Evolutionary conservation across 2,797 vertebrate genomes (phyloP).

Genomic region (Coregonus ussuriensis): DNA sequence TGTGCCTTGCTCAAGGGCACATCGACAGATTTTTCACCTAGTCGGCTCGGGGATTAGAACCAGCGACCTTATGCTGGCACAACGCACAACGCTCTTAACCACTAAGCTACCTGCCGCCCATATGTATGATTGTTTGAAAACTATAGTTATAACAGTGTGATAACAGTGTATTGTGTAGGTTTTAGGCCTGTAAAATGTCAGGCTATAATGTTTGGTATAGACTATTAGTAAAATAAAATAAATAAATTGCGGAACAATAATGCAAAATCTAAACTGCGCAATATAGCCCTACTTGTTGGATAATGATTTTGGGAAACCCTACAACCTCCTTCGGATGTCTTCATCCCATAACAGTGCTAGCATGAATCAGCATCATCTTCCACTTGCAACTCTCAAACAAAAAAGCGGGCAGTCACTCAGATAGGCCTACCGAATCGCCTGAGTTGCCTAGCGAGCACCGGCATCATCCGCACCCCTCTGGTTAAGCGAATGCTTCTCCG

Average conservation of each 20-base stretch:
- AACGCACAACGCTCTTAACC: no score
- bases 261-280: not conserved
- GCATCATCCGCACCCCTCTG: not conserved
- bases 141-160: no score
- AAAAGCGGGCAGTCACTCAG: not conserved
- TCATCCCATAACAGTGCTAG: no score
- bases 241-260: not conserved
- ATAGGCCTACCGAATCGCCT: not conserved
- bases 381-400: not conserved
- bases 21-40: no score
- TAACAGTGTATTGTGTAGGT: no score
- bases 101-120: no score
- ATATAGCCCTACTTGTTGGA: not conserved
- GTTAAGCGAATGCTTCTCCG: not conserved
- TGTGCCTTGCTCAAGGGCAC: no score
- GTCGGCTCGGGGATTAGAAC: no score
- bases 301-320: not conserved
- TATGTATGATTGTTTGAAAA: not conserved
- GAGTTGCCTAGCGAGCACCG: not conserved
- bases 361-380: not conserved
- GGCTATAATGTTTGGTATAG: not conserved
- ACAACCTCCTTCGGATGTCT: not conserved
- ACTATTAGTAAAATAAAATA: no score
- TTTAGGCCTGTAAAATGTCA: not conserved
- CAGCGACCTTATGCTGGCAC: no score